Base-by-base conservation (phyloP, 2,888 invertebrate genomes). In the Schizotus pectinicornis region DNA sequence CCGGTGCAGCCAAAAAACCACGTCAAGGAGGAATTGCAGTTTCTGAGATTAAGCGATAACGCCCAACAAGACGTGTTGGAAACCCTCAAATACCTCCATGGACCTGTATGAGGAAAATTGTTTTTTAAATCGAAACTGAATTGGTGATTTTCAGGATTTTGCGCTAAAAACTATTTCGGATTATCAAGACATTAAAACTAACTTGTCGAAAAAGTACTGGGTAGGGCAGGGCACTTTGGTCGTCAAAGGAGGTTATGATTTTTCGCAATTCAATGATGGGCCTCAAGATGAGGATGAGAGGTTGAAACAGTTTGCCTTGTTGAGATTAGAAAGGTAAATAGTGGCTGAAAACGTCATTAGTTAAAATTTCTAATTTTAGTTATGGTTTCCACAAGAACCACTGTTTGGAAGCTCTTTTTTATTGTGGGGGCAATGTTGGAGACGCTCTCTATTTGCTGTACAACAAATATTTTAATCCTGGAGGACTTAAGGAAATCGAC, bases 321-420 rank as follows among this genome's bases (percentile, higher is more conserved):
- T 86, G 41, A 88, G 90, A 73, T 80, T 92, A 68, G 88, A 90
- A 79, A 89, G 86, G 86, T 89, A 42, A 34, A 45, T 22, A 22
- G 5, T 22, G 22, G 2, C 5, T 22, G 3, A 3, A 2, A 22
- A 22, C 22, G 22, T 3, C 22, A 22, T 22, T 32, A 57, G 32
- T 35, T n/a, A 5, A 13, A 42, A 5, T 22, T 3, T 8, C 12
- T 36, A 12, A 33, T 81, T 83, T 64, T 77, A 88, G 88, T 72
- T 91, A 88, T 74, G 90, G 92, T 60, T 93, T 92, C 72, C 87
- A 90, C 64, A 83, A 84, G 70, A 80, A 82, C 1, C 92, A 93
- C 74, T 91, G 92, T 75, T 72, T 84, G 34, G 91, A 92, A 81
- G 91, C 91, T 6, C 82, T 92, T 63, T 82, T 86, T 61, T 80